Evolutionary conservation across 2,113 vertebrate species (phyloP), one percentile per base, ranked within the genome.

Genomic region (Synchiropus splendidus): DNA sequence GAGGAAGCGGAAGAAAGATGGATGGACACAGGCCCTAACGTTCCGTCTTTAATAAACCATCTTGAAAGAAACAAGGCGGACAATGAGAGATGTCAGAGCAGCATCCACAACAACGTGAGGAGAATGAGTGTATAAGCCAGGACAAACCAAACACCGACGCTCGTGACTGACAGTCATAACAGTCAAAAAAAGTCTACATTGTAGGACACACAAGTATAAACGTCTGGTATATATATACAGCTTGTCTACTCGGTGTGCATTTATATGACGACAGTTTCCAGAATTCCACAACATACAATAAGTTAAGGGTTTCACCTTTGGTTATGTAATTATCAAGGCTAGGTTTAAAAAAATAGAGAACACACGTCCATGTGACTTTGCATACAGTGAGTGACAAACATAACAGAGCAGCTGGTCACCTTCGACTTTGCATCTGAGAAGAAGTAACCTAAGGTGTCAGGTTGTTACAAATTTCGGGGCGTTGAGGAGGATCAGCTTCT

Each of bases 281-380:
- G 62, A 82, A 71, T 72, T 78, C 72, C 72, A 82, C 77, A 51
- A 80, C 71, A 68, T 68, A 77, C 58, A 61, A 77, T 72, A 80
- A 77, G 69, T 70, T 79, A 71, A 74, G 78, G 77, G 83, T 78
- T 85, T 82, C 75, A 80, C 79, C 83, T 86, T 86, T 86, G 83
- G 84, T 86, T 85, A 84, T 81, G 79, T 84, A 84, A 79, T 82
- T 79, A 77, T 85, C 81, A 87, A 87, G 84, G 82, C 82, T 85
- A 84, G 75, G 72, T 85, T 84, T 79, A 85, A 84, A 79, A 85
- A 85, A 85, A 83, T 83, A 84, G 73, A 82, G 68, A 83, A 83
- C 82, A 85, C 79, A 83, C 76, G 68, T 83, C 79, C 81, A 78
- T 81, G 81, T 76, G 74, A 78, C 78, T 84, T 85, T 86, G 82